These are phyloP conservation scores for Gymnopithys bicolor DNA, from an alignment of 2,797 vertebrate species.

Conservation along the genomic window DNA sequence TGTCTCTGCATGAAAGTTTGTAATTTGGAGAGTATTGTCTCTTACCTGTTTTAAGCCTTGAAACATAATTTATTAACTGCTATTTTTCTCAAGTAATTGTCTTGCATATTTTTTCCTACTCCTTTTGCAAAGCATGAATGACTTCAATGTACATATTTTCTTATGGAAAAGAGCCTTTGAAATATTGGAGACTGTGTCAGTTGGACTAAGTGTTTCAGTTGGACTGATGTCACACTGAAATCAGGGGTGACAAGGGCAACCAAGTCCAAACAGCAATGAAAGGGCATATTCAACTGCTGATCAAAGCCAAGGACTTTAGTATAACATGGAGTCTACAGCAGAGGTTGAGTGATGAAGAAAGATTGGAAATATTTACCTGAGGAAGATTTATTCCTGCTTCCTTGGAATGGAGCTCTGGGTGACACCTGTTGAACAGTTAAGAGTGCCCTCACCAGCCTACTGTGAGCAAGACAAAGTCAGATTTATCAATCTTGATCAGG, in stretches of 20 bases:
- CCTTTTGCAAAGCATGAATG: not conserved
- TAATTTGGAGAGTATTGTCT: not conserved
- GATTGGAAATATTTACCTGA: not conserved
- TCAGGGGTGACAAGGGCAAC: not conserved
- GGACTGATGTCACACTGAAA: not conserved
- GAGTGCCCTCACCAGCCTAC: not conserved
- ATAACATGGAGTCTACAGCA: not conserved
- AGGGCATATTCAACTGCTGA: not conserved
- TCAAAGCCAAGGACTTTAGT: not conserved
- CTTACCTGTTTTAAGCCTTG: not conserved
- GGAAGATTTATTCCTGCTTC: not conserved
- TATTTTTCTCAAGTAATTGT: slow-evolving; percentile 4
- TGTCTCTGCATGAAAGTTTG: not conserved
- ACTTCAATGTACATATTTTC: not conserved
- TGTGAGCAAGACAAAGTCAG: not conserved
- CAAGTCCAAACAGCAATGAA: not conserved
- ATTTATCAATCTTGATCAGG: not conserved
- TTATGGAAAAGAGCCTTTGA: not conserved
- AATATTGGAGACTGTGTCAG: not conserved
- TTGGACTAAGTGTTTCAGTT: not conserved
- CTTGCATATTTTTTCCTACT: not conserved
- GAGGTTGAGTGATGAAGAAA: not conserved
- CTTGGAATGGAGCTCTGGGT: not conserved
- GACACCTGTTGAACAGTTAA: not conserved
- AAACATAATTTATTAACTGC: not conserved